phyloP scores from a whole-genome alignment of 2,797 vertebrate species.

The Spinibarbus caldwelli region DNA sequence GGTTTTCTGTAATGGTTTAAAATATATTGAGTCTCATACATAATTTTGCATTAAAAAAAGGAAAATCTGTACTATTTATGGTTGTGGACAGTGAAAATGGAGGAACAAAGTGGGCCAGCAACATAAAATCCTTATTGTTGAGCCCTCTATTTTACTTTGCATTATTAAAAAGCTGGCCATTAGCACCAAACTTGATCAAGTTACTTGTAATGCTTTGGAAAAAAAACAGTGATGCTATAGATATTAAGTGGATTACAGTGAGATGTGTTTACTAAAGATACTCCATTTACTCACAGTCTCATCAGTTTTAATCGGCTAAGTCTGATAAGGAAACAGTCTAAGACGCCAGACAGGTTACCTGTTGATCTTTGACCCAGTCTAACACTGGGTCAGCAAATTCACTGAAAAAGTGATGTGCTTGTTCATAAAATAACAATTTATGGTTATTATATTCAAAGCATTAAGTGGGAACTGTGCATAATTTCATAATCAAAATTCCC shows the following conservation, averaged over 20 bases:
- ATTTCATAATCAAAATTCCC: not conserved
- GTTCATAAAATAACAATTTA: not conserved
- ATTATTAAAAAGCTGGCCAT: not conserved
- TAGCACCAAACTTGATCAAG: not conserved
- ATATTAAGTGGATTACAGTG: conserved; percentile 17
- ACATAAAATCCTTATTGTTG: not conserved
- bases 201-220: not conserved
- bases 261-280: conserved; percentile 20
- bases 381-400: not conserved
- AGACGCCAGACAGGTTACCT: conserved; percentile 24
- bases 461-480: not conserved
- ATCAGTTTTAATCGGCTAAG: conserved; percentile 30
- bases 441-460: not conserved
- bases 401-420: not conserved
- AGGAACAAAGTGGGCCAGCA: not conserved
- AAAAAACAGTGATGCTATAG: not conserved
- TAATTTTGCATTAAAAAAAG: not conserved
- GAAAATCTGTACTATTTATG: not conserved
- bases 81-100: not conserved
- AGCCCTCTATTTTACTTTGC: not conserved
- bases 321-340: conserved; percentile 31
- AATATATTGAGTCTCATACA: not conserved
- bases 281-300: conserved; percentile 11
- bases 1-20: not conserved
- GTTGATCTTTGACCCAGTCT: conserved; percentile 10